Conservation (phyloP, 2,888 invertebrate species). For the Tanypteryx hageni region DNA sequence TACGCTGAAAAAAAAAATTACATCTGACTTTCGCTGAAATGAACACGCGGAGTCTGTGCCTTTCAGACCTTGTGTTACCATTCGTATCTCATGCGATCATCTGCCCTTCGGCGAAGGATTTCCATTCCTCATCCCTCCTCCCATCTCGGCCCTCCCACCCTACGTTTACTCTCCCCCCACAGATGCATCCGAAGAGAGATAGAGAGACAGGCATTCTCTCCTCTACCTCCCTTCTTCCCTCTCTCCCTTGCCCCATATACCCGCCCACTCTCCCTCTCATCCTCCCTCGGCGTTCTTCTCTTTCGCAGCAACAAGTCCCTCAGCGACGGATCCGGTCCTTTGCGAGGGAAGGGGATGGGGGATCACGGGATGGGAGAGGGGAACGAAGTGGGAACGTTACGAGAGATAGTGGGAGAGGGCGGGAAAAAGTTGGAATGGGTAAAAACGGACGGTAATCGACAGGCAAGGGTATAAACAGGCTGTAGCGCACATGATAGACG, state of each 20-base stretch:
- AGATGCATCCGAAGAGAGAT: not conserved
- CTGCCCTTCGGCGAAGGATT: constrained; percentile 33
- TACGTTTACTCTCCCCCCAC: not conserved
- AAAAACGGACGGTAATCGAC: too few relatives aligned
- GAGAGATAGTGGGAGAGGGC: too few relatives aligned
- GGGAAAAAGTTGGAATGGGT: too few relatives aligned
- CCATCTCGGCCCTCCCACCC: not conserved
- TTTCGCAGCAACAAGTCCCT: constrained; percentile 16
- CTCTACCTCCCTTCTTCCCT: not conserved
- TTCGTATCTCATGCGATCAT: not conserved
- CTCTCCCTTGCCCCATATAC: not conserved
- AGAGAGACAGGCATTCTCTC: not conserved
- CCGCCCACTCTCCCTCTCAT: not conserved
- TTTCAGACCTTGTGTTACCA: not conserved
- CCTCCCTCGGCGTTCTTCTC: not conserved
- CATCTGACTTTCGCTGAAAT: constrained; percentile 27
- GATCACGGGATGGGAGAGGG: not conserved
- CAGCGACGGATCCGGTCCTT: not conserved
- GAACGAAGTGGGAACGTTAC: not conserved
- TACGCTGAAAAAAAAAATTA: not conserved
- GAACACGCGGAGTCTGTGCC: not conserved
- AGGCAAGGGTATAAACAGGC: too few relatives aligned
- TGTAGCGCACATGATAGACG: too few relatives aligned
- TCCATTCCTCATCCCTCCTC: not conserved
- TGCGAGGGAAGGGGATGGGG: not conserved